A percentile compares a stretch with the other conserved stretches of the same genome.
These are phyloP conservation scores for Drosophila limbata DNA, from an alignment of 2,888 invertebrate species.

Conservation along the genomic window DNA sequence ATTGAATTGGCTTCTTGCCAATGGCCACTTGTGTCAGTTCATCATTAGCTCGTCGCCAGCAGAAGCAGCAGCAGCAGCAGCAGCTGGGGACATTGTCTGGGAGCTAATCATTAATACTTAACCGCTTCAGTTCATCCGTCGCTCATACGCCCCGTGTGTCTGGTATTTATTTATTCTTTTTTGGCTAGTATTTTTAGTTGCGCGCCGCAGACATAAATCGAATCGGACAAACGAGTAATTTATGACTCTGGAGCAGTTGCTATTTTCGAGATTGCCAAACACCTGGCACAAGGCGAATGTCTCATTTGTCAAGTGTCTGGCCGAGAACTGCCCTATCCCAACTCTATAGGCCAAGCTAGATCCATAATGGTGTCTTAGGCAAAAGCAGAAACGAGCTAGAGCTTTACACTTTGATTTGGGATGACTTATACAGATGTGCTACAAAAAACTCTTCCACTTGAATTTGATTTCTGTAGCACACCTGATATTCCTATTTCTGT, in stretches of 20 bases:
- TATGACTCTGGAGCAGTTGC: conserved; percentile 37
- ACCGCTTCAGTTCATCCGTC: conserved; percentile 48
- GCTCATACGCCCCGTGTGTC: conserved; percentile 62
- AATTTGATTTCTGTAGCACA: too few species aligned
- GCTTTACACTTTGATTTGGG: not conserved
- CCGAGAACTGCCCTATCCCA: conserved; percentile 28
- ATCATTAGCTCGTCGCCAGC: conserved; percentile 52
- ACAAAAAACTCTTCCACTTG: too few species aligned
- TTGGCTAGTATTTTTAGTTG: conserved; percentile 32
- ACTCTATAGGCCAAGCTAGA: not conserved
- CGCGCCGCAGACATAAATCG: conserved; percentile 41
- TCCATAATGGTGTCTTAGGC: not conserved
- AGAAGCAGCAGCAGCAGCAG: conserved; percentile 10
- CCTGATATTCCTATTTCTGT: too few species aligned
- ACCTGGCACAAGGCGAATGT: conserved; percentile 49
- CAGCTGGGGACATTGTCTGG: conserved; percentile 42
- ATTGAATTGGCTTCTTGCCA: conserved; percentile 71
- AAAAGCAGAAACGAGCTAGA: not conserved
- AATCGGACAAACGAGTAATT: conserved; percentile 45
- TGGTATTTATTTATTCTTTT: conserved; percentile 17
- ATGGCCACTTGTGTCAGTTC: conserved; percentile 67
- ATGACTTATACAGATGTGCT: too few species aligned
- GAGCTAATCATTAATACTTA: conserved; percentile 70
- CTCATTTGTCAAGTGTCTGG: conserved; percentile 27
- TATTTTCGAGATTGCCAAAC: conserved; percentile 48